A percentile compares a stretch with the other conserved stretches of the same genome.
Evolutionary conservation across 2,113 vertebrate species (phyloP).

Genomic region (Gobius niger): DNA sequence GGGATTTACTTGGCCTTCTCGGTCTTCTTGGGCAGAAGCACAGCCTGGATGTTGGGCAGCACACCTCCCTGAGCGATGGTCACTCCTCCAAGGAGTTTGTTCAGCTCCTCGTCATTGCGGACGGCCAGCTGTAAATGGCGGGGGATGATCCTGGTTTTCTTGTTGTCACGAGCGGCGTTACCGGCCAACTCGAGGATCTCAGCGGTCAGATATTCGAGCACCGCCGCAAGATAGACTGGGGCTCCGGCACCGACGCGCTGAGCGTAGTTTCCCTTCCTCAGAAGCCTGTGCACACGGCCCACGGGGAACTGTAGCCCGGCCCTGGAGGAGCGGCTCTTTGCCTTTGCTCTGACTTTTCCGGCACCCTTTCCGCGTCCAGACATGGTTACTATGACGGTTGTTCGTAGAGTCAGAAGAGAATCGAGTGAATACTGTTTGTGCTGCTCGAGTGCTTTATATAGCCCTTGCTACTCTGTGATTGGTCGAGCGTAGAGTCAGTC

Average conservation of each 20-base stretch:
- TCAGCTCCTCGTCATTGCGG: constrained; percentile 1
- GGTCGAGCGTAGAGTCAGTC: too few species aligned
- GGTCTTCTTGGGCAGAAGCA: constrained; percentile 3
- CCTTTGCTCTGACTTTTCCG: background rate
- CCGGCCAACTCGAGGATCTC: background rate
- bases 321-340: background rate
- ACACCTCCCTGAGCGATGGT: background rate
- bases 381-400: background rate
- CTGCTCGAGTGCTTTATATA: background rate
- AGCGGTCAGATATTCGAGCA: background rate
- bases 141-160: background rate
- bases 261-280: background rate
- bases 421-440: background rate
- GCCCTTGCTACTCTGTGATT: background rate
- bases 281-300: background rate
- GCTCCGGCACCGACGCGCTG: background rate
- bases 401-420: background rate
- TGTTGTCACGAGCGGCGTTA: background rate
- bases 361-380: background rate
- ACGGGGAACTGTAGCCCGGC: too few species aligned
- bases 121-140: constrained; percentile 1
- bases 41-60: constrained; percentile 4
- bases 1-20: constrained; percentile 1
- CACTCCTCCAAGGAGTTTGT: constrained; percentile 1
- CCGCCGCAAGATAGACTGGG: background rate